Evolutionary conservation across 2,888 invertebrate species (phyloP).

Genomic region (Neelides folsomi): DNA sequence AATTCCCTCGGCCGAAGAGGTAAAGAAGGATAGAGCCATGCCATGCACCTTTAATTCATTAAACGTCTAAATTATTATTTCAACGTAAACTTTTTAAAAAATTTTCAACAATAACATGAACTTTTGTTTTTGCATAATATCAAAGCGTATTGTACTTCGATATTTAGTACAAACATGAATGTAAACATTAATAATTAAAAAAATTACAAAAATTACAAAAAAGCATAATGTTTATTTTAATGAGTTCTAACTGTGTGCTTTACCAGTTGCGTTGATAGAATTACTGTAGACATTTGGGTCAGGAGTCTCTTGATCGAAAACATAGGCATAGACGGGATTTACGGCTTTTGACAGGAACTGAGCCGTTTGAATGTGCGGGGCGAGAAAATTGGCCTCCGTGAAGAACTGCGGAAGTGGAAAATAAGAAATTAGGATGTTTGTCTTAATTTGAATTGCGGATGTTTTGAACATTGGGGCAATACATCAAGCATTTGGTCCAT

Average conservation of each 20-base stretch:
- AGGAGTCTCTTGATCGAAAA: conserved; percentile 31
- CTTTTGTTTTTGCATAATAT: too few relatives aligned
- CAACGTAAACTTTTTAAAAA: too few relatives aligned
- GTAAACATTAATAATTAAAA: too few relatives aligned
- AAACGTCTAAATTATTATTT: too few relatives aligned
- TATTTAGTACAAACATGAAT: too few relatives aligned
- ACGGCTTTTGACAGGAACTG: conserved; percentile 36
- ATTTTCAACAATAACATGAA: too few relatives aligned
- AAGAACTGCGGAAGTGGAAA: conserved; percentile 39
- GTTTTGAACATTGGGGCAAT: not conserved
- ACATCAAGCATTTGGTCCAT: conserved; percentile 33
- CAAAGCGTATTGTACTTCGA: too few relatives aligned
- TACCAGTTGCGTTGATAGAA: conserved; percentile 29
- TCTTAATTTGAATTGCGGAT: too few relatives aligned
- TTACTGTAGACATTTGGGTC: conserved; percentile 31
- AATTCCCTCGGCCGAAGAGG: conserved; percentile 31
- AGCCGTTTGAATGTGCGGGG: conserved; percentile 46
- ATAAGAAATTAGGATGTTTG: not conserved
- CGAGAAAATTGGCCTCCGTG: conserved; percentile 46
- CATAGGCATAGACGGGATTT: conserved; percentile 30
- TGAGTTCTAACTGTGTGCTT: not conserved
- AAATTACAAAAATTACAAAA: too few relatives aligned
- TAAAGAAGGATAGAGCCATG: conserved; percentile 32
- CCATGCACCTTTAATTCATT: conserved; percentile 26
- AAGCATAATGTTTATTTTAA: not conserved